Base-by-base conservation (phyloP, 2,888 invertebrate genomes). In the Cactoblastis cactorum region DNA sequence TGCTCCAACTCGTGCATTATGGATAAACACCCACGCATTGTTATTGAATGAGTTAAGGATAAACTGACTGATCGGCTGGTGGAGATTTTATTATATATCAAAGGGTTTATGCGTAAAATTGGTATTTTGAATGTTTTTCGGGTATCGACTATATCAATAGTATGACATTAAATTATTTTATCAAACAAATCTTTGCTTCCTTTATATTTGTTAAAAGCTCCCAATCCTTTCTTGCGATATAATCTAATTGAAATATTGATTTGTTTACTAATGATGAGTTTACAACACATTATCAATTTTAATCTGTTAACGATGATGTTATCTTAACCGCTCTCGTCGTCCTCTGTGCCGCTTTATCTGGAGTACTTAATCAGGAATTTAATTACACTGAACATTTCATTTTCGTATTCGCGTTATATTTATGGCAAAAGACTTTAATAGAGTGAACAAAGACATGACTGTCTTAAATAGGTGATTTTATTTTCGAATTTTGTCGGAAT, bases 1-100 rank as follows among this genome's bases (percentile, higher is more conserved):
- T 82, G 78, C 83, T 47, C 35, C 74, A 69, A 65, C 70, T 67
- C 71, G 77, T 68, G 71, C 83, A 73, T 77, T 86, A 85, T 83
- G 83, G 80, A 76, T 75, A 75, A 74, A 72, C 84, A 68, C 86
- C 85, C 80, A 86, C 85, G 66, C 75, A 62, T 71, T 76, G 80
- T 80, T 81, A 72, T 77, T 43, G 32, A 77, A 74, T 74, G 75
- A 22, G 35, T 48, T 9, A 48, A 37, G 47, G 35, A 49, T 49
- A 49, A 49, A 39, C 49, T 28, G 49, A 49, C 39, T 28, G 49
- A 28, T 37, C n/a, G 34, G 1, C 32, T 14, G 18, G 12, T 35
- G 15, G 28, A 35, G 34, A 24, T 14, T 22, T 43, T 28, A 28
- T 28, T 28, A 11, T 43, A 9, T 15, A 11, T 8, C 2, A n/a